phyloP scores from a whole-genome alignment of 1,140 invertebrate species.

The Pseudomyrmex pallidus region DNA sequence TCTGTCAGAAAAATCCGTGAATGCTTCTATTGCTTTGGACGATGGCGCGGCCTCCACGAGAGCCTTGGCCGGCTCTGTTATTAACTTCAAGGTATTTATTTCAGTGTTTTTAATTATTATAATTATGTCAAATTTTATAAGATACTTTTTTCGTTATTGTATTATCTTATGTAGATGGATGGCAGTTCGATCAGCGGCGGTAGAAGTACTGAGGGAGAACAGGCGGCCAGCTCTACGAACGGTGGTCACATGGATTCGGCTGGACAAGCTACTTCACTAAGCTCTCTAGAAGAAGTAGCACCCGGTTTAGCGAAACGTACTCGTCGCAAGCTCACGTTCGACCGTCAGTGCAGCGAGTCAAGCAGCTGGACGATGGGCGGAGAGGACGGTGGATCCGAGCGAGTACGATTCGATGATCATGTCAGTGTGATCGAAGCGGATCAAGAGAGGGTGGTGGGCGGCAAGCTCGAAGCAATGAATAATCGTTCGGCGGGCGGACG shows the following conservation, averaged over 20 bases:
- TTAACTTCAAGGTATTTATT: conserved; percentile 87
- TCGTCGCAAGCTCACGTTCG: conserved; percentile 78
- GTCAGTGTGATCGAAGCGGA: conserved; percentile 84
- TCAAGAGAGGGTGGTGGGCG: conserved; percentile 70
- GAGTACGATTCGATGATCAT: conserved; percentile 87
- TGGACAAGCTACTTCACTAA: conserved; percentile 84
- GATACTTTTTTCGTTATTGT: neutral
- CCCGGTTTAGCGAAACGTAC: conserved; percentile 82
- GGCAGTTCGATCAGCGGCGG: conserved; percentile 76
- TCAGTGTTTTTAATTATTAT: neutral
- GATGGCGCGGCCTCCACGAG: conserved; percentile 90
- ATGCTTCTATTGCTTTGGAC: conserved; percentile 87
- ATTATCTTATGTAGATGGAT: conserved; percentile 76
- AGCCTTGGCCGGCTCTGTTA: conserved; percentile 91
- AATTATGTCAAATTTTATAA: neutral
- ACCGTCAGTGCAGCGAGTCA: conserved; percentile 82
- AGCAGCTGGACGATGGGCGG: conserved; percentile 81
- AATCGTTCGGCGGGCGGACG: conserved; percentile 70
- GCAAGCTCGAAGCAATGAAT: conserved; percentile 53
- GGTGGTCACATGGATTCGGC: conserved; percentile 79
- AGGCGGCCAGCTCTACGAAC: conserved; percentile 73
- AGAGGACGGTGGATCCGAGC: conserved; percentile 87
- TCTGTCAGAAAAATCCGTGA: conserved; percentile 89
- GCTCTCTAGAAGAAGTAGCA: conserved; percentile 85
- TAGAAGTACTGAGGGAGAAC: conserved; percentile 78